Percentiles rank a stretch among this genome's conserved stretches.
Evolutionary conservation across 1,140 invertebrate genomes (phyloP).

Genomic region (Odontomachus brunneus): DNA sequence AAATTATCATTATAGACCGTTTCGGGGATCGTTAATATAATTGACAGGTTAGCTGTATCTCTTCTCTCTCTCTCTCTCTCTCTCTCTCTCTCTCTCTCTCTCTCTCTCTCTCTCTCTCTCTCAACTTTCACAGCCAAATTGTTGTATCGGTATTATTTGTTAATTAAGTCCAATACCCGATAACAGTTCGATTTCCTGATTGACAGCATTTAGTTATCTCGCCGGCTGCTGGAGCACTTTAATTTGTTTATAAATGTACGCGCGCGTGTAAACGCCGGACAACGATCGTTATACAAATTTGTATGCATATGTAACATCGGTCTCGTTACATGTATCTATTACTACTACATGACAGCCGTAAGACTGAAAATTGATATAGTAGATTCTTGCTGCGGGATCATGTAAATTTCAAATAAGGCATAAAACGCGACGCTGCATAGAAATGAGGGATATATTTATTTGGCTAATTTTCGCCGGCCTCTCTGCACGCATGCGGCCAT

Average conservation of each 20-base stretch:
- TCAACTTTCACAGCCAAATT: background rate
- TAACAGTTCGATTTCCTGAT: constrained; percentile 49
- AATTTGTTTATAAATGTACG: constrained; percentile 12
- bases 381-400: constrained; percentile 8
- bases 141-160: constrained; percentile 10
- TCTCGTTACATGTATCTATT: background rate
- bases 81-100: background rate
- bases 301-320: background rate
- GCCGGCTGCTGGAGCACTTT: background rate
- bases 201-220: constrained; percentile 19
- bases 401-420: constrained; percentile 47
- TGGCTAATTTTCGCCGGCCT: constrained; percentile 46
- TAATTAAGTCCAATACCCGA: constrained; percentile 44
- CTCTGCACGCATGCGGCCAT: constrained; percentile 29
- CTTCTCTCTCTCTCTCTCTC: background rate
- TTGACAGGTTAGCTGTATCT: background rate
- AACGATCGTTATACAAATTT: constrained; percentile 20
- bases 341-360: constrained; percentile 15
- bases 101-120: background rate
- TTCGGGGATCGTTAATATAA: constrained; percentile 19
- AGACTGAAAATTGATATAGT: constrained; percentile 29
- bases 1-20: constrained; percentile 11
- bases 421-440: constrained; percentile 40
- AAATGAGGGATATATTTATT: constrained; percentile 58
- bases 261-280: background rate